Percentiles rank a stretch among this genome's conserved stretches.
These are phyloP conservation scores for Orientallactaga sibirica DNA, from an alignment of 2,797 vertebrate genomes.

Conservation along the genomic window DNA sequence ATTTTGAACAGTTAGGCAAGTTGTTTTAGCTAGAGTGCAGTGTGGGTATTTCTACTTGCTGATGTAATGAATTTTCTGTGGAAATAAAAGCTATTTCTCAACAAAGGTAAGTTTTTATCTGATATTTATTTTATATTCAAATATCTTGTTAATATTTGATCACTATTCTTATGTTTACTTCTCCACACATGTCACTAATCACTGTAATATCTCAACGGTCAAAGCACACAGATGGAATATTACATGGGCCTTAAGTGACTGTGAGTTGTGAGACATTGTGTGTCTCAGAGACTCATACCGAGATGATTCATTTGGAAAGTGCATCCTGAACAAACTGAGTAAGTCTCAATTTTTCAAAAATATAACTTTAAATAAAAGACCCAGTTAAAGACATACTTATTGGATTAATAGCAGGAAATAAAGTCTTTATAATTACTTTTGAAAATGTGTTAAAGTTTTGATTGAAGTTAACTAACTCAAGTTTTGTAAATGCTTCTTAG, in stretches of 20 bases:
- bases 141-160: not conserved
- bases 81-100: not conserved
- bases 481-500: not conserved
- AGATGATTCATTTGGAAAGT: not conserved
- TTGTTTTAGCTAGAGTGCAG: too few relatives aligned
- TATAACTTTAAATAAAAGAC: not conserved
- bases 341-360: not conserved
- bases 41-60: not conserved
- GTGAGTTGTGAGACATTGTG: too few relatives aligned
- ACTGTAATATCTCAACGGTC: not conserved
- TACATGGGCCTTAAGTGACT: not conserved
- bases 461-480: not conserved
- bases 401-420: not conserved
- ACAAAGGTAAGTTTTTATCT: not conserved
- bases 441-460: too few relatives aligned
- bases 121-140: not conserved
- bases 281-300: not conserved
- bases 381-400: not conserved
- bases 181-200: not conserved
- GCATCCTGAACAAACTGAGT: not conserved
- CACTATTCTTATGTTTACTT: not conserved
- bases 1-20: not conserved
- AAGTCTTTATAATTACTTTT: not conserved
- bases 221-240: not conserved
- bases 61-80: not conserved